These are phyloP conservation scores for Drosophila anomelani DNA, from an alignment of 2,888 invertebrate species.

Conservation along the genomic window DNA sequence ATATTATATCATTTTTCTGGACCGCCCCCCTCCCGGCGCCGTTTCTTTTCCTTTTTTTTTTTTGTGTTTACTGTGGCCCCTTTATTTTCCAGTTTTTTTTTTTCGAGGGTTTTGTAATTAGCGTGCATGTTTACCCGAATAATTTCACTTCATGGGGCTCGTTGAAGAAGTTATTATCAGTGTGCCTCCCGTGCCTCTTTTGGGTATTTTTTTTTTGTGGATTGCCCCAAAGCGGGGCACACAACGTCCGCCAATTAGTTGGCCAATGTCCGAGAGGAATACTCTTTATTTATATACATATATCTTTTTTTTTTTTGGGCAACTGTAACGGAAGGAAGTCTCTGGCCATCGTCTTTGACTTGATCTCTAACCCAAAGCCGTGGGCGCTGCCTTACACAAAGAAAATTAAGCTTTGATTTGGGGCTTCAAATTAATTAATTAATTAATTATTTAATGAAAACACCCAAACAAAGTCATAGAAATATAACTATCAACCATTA, in stretches of 20 bases:
- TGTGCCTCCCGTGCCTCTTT: constrained; percentile 11
- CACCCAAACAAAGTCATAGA: rapidly evolving
- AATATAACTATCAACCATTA: neutral
- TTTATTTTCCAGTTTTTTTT: constrained; percentile 4
- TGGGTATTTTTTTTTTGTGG: constrained; percentile 3
- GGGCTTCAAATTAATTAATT: too few relatives aligned
- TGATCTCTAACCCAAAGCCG: constrained; percentile 47
- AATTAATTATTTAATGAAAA: neutral
- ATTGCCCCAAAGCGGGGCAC: constrained; percentile 61
- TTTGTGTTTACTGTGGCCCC: neutral
- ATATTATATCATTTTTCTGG: constrained; percentile 78
- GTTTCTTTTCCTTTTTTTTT: constrained; percentile 8
- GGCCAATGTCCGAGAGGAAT: constrained; percentile 64
- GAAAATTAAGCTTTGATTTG: neutral
- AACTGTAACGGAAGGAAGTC: constrained; percentile 77
- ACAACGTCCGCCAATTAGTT: constrained; percentile 77
- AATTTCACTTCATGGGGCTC: constrained; percentile 80
- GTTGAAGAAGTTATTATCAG: constrained; percentile 79
- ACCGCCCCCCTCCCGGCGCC: constrained; percentile 6
- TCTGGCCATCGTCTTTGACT: constrained; percentile 3
- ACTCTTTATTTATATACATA: constrained; percentile 20
- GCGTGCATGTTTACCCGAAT: constrained; percentile 80
- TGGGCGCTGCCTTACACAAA: constrained; percentile 29
- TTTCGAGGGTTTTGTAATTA: constrained; percentile 73
- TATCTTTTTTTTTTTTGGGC: constrained; percentile 42